Percentiles rank a stretch among this genome's conserved stretches.
These are phyloP conservation scores for Zaprionus gabonicus DNA, from an alignment of 1,140 invertebrate species.

Conservation along the genomic window DNA sequence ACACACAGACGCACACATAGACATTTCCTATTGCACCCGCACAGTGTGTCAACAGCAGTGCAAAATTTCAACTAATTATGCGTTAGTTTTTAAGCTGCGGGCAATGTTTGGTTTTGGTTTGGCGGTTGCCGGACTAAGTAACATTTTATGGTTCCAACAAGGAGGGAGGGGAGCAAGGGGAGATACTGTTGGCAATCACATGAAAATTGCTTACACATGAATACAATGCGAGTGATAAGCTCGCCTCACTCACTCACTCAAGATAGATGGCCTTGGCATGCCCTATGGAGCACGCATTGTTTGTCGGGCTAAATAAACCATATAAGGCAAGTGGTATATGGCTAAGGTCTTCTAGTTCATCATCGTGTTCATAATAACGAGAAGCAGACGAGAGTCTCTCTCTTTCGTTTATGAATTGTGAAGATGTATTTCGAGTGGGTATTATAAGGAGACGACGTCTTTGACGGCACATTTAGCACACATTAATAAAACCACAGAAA, in stretches of 20 bases:
- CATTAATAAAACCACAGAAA: conserved; percentile 78
- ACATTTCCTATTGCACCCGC: neutral
- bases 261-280: conserved; percentile 61
- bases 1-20: neutral
- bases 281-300: conserved; percentile 31
- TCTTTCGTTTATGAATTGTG: conserved; percentile 55
- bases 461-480: conserved; percentile 72
- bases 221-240: conserved; percentile 3
- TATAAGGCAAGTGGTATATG: conserved; percentile 1
- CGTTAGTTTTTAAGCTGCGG: conserved; percentile 41
- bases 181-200: conserved; percentile 38
- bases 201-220: conserved; percentile 64
- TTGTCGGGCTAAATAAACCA: conserved; percentile 58
- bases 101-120: conserved; percentile 31
- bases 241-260: conserved; percentile 26
- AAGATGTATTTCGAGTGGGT: conserved; percentile 50
- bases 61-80: conserved; percentile 74
- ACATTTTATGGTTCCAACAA: conserved; percentile 1
- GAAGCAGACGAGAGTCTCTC: conserved; percentile 38
- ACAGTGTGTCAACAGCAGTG: conserved; percentile 44
- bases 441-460: conserved; percentile 63
- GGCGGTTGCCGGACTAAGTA: conserved; percentile 23
- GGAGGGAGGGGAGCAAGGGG: neutral
- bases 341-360: conserved; percentile 19
- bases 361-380: conserved; percentile 52